Evolutionary conservation across 2,797 vertebrate species (phyloP).

Genomic region (Megalops cyprinoides): DNA sequence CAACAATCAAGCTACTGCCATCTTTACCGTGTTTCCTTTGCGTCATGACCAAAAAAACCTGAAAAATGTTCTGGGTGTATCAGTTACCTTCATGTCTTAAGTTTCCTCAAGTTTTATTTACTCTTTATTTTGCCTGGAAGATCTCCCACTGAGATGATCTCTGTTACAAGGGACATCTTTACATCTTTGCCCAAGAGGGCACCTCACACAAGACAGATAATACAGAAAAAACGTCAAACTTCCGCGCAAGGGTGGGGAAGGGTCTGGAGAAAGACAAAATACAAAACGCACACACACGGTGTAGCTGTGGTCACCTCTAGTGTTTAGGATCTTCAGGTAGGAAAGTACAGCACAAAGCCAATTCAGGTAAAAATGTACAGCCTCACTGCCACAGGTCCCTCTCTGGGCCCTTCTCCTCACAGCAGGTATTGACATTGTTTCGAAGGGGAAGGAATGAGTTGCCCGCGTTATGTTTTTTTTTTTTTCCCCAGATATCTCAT

Average conservation of each 20-base stretch:
- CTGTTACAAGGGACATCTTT: too few species aligned
- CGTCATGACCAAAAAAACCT: neutral
- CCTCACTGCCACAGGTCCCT: neutral
- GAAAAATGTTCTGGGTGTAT: neutral
- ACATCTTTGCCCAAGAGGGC: too few species aligned
- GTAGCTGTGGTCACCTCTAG: neutral
- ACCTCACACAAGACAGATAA: neutral
- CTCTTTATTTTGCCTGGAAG: neutral
- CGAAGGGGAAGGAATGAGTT: too few species aligned
- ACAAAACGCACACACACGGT: neutral
- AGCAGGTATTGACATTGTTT: neutral
- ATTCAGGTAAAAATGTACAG: neutral
- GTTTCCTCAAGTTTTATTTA: neutral
- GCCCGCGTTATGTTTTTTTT: too few species aligned
- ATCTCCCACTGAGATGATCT: too few species aligned
- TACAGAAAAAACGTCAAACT: too few species aligned
- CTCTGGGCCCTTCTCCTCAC: neutral
- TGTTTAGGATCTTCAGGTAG: neutral
- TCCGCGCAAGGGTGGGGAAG: neutral
- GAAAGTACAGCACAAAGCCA: neutral
- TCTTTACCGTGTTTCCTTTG: neutral
- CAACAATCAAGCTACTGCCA: neutral
- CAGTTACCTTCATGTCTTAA: neutral
- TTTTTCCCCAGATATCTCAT: too few species aligned
- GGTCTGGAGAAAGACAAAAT: neutral